A percentile compares a stretch with the other conserved stretches of the same genome.
Evolutionary conservation across 2,797 vertebrate species (phyloP).

Genomic region (Echiichthys vipera): DNA sequence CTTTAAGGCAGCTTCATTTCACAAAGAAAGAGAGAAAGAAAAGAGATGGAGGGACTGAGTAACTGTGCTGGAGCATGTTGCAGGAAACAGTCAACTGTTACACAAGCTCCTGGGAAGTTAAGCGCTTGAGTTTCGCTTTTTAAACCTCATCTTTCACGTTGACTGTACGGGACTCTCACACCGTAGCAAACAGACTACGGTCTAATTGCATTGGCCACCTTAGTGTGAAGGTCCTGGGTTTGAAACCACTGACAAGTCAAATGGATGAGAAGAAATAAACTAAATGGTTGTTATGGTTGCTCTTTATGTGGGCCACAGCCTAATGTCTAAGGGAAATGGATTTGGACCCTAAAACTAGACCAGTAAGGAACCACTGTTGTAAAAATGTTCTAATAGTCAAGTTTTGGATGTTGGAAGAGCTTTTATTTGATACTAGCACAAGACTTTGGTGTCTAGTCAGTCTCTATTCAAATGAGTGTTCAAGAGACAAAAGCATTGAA

Average conservation of each 20-base stretch:
- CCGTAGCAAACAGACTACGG: too few species aligned
- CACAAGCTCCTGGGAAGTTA: too few species aligned
- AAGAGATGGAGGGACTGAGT: too few species aligned
- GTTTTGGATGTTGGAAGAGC: constrained; percentile 2
- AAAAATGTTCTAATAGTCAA: background rate
- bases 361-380: background rate
- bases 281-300: background rate
- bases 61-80: too few species aligned
- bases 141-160: too few species aligned
- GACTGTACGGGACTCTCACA: too few species aligned
- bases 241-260: background rate
- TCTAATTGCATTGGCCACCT: too few species aligned
- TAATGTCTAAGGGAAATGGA: background rate
- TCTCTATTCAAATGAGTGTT: constrained; percentile 37
- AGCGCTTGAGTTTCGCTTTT: too few species aligned
- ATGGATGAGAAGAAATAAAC: background rate
- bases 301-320: background rate
- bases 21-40: too few species aligned
- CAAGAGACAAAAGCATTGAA: constrained; percentile 40
- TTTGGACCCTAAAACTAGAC: background rate
- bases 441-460: constrained; percentile 30
- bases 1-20: too few species aligned
- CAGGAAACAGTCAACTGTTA: too few species aligned
- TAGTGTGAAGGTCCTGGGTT: too few species aligned
- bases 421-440: background rate